These are phyloP conservation scores for Linnaemya tessellans DNA, from an alignment of 2,888 invertebrate genomes.

Conservation along the genomic window DNA sequence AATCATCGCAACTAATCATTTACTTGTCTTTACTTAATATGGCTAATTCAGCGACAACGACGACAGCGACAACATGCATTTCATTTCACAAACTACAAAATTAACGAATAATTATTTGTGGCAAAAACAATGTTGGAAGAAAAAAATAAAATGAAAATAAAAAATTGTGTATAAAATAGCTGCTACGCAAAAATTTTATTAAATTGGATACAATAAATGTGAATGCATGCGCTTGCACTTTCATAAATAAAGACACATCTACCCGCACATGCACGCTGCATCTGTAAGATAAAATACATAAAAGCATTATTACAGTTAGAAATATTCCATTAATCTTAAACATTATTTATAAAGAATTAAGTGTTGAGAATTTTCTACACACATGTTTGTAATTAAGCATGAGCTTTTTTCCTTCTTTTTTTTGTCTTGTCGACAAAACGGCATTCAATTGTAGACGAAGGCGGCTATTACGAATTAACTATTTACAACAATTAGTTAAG, in stretches of 20 bases:
- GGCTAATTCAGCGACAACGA: conserved; percentile 55
- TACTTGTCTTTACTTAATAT: conserved; percentile 70
- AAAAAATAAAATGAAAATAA: conserved; percentile 1
- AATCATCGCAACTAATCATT: conserved; percentile 63
- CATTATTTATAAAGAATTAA: conserved; percentile 40
- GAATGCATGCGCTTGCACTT: not conserved
- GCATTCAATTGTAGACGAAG: conserved; percentile 6
- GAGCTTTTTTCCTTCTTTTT: not conserved
- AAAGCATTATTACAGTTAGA: conserved; percentile 57
- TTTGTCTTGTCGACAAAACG: conserved; percentile 21
- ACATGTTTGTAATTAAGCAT: conserved; percentile 62
- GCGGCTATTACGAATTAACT: not conserved
- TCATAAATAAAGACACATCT: not conserved
- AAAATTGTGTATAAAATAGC: conserved; percentile 7
- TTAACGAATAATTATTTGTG: conserved; percentile 41
- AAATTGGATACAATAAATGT: conserved; percentile 12
- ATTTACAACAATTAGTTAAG: not conserved
- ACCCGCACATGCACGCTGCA: not conserved
- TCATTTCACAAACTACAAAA: conserved; percentile 45
- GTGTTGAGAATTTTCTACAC: conserved; percentile 38
- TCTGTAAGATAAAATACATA: conserved; percentile 10
- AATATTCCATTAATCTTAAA: conserved; percentile 53
- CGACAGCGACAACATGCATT: conserved; percentile 41
- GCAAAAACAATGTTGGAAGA: conserved; percentile 2
- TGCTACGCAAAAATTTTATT: conserved; percentile 61